A percentile compares a stretch with the other conserved stretches of the same genome.
Evolutionary conservation across 2,888 invertebrate species (phyloP).

Genomic region (Mesorhabditis sp.): DNA sequence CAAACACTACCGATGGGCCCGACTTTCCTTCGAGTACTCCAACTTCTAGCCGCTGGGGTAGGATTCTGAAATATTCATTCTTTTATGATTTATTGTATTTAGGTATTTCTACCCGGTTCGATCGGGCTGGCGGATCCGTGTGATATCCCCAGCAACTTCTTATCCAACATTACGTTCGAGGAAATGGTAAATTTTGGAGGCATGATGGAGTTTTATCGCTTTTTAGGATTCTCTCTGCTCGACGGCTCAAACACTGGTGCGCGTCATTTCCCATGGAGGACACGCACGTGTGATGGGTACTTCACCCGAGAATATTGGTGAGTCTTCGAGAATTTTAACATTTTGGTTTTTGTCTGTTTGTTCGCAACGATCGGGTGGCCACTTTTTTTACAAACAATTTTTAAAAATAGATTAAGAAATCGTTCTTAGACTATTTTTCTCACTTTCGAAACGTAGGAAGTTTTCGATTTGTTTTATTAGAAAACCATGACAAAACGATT

Average conservation of each 20-base stretch:
- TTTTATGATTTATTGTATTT: background rate
- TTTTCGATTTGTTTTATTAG: no score
- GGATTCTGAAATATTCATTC: background rate
- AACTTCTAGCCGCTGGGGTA: conserved; percentile 1
- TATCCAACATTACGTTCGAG: background rate
- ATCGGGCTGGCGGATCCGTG: background rate
- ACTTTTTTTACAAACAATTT: no score
- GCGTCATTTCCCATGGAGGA: background rate
- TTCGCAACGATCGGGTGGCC: background rate
- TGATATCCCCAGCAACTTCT: background rate
- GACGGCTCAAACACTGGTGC: background rate
- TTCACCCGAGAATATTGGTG: conserved; percentile 3
- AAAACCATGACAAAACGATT: no score
- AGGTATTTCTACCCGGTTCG: conserved; percentile 6
- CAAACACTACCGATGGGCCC: background rate
- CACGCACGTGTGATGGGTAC: background rate
- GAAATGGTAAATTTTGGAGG: background rate
- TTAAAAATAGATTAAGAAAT: no score
- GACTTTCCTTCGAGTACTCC: background rate
- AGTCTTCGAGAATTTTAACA: background rate
- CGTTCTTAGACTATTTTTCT: no score
- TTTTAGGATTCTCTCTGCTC: background rate
- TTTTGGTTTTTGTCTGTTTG: background rate
- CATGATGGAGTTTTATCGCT: background rate
- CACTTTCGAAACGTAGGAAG: no score